Conservation (phyloP, 2,888 invertebrate species). For the Noctua fimbriata region DNA sequence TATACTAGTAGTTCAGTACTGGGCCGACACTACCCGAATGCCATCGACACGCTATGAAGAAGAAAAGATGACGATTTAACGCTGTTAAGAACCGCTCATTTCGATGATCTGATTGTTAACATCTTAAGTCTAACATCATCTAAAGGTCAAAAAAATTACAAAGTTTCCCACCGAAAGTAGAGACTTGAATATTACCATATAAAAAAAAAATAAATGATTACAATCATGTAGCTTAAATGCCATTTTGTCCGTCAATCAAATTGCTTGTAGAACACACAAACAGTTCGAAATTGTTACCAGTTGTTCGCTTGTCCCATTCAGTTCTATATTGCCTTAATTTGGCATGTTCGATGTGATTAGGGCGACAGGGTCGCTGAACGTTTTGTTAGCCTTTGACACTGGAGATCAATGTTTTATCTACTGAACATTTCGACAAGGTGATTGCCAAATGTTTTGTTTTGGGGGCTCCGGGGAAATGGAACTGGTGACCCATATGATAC, state of each 20-base stretch:
- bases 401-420: constrained; percentile 48
- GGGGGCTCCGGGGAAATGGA: not conserved
- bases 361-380: constrained; percentile 66
- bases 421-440: constrained; percentile 5
- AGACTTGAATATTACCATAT: not conserved
- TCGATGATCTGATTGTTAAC: not conserved
- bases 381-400: constrained; percentile 70
- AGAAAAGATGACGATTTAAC: no score
- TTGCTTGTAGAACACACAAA: constrained; percentile 72
- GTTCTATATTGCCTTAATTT: constrained; percentile 73
- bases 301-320: constrained; percentile 62
- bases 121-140: not conserved
- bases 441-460: constrained; percentile 7
- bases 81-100: not conserved
- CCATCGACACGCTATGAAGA: no score
- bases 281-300: constrained; percentile 58
- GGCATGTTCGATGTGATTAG: constrained; percentile 69
- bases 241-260: constrained; percentile 84
- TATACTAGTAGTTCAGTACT: no score
- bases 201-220: constrained; percentile 79
- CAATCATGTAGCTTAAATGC: constrained; percentile 80
- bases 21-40: no score
- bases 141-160: not conserved
- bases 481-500: no score
- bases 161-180: not conserved